Evolutionary conservation across 2,888 invertebrate genomes (phyloP).

Genomic region (Willowsia nigromaculata): DNA sequence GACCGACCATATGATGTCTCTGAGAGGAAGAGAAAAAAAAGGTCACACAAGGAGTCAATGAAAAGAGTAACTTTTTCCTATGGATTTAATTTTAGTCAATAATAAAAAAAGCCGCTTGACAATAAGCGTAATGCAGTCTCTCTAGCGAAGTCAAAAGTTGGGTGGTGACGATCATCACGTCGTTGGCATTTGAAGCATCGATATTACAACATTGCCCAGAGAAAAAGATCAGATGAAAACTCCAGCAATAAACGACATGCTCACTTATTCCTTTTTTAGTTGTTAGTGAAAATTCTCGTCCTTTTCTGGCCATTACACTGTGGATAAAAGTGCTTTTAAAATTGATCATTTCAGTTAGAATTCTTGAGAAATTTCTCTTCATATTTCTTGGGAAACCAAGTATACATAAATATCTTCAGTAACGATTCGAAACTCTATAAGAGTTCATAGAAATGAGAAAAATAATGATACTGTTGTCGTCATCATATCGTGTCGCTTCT

Average conservation of each 20-base stretch:
- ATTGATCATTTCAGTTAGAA: neutral
- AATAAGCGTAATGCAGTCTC: neutral
- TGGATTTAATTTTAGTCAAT: slow-evolving; percentile 13
- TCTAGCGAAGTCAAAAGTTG: neutral
- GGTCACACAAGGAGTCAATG: slow-evolving; percentile 23
- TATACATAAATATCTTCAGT: no score
- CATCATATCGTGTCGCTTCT: neutral
- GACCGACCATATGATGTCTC: neutral
- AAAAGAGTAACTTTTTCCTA: neutral
- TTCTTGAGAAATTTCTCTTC: neutral
- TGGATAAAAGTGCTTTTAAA: neutral
- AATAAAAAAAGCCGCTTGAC: neutral
- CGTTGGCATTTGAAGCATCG: neutral
- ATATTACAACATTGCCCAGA: no score
- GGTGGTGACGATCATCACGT: neutral
- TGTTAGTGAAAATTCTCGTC: neutral
- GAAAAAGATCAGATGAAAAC: no score
- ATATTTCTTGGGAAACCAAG: neutral
- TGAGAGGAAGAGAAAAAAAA: neutral
- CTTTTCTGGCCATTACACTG: neutral
- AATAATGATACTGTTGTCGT: slow-evolving; percentile 12
- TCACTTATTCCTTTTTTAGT: neutral
- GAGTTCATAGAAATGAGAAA: no score
- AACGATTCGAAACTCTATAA: no score
- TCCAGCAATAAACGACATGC: no score